These are phyloP conservation scores for Psammodynastes pulverulentus DNA, from an alignment of 2,113 vertebrate species.

Conservation along the genomic window DNA sequence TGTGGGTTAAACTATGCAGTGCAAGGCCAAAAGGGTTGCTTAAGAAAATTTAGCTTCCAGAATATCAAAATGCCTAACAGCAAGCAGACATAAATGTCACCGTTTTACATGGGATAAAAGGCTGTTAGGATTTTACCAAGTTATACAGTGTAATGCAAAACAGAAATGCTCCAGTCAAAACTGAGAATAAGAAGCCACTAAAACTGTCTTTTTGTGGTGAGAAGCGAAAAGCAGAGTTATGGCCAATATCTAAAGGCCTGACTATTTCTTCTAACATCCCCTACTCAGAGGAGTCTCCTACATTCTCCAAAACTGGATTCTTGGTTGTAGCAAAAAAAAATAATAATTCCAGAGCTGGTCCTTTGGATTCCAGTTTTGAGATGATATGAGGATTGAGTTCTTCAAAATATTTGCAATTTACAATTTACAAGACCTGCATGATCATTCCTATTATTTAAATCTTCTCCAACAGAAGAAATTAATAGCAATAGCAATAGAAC, in stretches of 20 bases:
- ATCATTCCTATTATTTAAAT: background rate
- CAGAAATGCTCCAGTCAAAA: background rate
- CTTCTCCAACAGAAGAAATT: background rate
- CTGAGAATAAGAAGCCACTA: background rate
- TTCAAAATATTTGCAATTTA: background rate
- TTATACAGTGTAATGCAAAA: background rate
- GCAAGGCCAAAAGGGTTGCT: background rate
- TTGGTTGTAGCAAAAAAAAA: background rate
- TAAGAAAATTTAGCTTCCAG: background rate
- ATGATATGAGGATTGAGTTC: background rate
- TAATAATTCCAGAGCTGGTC: background rate
- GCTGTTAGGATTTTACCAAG: background rate
- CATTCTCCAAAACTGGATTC: background rate
- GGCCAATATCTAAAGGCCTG: background rate
- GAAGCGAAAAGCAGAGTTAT: background rate
- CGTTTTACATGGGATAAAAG: background rate
- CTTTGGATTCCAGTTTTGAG: background rate
- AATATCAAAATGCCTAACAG: background rate
- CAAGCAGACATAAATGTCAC: background rate
- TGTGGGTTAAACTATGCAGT: background rate
- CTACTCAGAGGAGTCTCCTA: background rate
- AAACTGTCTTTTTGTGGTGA: background rate
- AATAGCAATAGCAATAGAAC: too few species aligned
- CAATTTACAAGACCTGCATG: background rate
- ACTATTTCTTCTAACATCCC: background rate